phyloP scores from a whole-genome alignment of 2,113 vertebrate species.

The Gallinago media region DNA sequence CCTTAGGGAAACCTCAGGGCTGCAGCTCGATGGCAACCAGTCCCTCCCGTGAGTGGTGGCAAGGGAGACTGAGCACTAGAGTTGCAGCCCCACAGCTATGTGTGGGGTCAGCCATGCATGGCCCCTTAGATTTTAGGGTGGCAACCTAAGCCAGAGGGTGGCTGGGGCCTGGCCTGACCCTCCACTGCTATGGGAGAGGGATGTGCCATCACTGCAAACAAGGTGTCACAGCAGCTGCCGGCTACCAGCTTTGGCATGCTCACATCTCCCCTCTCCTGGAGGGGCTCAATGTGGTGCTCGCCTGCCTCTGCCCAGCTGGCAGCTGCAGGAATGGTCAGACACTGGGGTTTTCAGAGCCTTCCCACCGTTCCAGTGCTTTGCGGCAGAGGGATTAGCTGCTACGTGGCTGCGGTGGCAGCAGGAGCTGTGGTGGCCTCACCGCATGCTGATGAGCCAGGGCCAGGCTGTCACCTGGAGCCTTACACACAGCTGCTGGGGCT shows the following conservation, averaged over 20 bases:
- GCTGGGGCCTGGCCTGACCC: background rate
- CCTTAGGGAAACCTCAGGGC: background rate
- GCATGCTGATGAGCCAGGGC: constrained; percentile 40
- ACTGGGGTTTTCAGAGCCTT: background rate
- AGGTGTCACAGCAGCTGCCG: background rate
- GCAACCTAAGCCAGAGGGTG: background rate
- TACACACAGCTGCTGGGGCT: background rate
- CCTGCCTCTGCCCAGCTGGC: background rate
- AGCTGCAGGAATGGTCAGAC: background rate
- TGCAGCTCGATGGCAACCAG: background rate
- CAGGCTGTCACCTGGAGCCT: background rate
- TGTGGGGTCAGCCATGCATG: background rate
- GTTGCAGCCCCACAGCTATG: background rate
- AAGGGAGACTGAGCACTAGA: background rate
- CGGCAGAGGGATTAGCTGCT: constrained; percentile 13
- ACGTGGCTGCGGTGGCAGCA: background rate
- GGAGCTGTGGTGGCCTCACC: background rate
- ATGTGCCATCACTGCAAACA: accelerated
- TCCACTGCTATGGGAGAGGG: background rate
- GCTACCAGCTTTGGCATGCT: background rate
- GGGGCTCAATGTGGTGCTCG: accelerated
- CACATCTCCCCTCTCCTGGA: background rate
- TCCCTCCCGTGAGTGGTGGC: background rate
- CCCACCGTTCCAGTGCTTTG: background rate
- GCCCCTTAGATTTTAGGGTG: background rate